Conservation (phyloP, 1,140 invertebrate species). For the Aculops lycopersici region DNA sequence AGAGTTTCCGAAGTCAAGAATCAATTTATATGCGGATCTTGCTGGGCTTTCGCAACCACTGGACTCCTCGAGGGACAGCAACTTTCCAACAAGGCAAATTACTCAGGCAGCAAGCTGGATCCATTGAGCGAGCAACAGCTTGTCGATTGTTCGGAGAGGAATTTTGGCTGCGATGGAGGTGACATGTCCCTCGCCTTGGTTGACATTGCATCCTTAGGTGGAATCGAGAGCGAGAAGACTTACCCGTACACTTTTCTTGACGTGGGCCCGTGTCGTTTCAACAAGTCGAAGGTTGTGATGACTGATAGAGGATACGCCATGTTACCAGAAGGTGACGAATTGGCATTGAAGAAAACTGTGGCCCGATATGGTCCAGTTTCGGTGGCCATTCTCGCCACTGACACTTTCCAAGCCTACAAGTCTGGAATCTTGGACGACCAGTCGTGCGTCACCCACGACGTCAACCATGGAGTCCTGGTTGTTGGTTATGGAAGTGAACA, state of each 20-base stretch:
- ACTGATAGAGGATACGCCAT: no score
- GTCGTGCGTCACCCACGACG: conserved; percentile 16
- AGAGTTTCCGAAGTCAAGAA: conserved; percentile 44
- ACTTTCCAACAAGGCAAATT: not conserved
- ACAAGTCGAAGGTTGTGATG: no score
- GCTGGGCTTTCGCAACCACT: conserved; percentile 52
- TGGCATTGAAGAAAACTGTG: conserved; percentile 12
- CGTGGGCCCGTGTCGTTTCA: conserved; percentile 9
- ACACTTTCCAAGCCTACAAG: not conserved
- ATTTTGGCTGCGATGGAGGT: not conserved
- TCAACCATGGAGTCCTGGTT: conserved; percentile 23
- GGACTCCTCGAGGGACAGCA: conserved; percentile 2
- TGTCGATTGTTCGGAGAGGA: conserved; percentile 1
- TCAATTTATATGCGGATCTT: conserved; percentile 50
- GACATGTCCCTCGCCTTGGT: not conserved
- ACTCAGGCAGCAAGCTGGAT: conserved; percentile 16
- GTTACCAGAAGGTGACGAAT: conserved; percentile 11
- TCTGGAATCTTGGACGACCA: conserved; percentile 16
- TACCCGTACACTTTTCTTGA: conserved; percentile 51
- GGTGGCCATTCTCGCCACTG: not conserved
- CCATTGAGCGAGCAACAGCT: conserved; percentile 1
- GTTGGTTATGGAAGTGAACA: conserved; percentile 20
- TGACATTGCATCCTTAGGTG: no score
- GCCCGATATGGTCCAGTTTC: conserved; percentile 5
- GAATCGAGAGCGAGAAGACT: conserved; percentile 56